A percentile compares a stretch with the other conserved stretches of the same genome.
phyloP scores from a whole-genome alignment of 2,113 vertebrate species.

The Brienomyrus brachyistius region DNA sequence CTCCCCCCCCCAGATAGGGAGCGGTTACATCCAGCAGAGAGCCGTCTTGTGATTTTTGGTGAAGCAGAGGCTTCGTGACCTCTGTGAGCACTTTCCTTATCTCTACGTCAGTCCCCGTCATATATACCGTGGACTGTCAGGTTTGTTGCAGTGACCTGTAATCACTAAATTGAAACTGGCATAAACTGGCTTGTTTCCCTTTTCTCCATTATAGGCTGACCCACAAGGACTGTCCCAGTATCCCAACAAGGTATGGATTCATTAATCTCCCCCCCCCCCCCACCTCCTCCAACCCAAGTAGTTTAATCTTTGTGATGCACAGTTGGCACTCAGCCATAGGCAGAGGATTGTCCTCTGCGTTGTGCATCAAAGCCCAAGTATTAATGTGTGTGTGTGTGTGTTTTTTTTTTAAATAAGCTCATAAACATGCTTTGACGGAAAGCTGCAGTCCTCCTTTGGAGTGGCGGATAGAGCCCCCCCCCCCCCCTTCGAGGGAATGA shows the following conservation, averaged over 20 bases:
- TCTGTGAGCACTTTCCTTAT: not conserved
- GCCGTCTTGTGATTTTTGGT: too few relatives aligned
- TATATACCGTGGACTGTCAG: not conserved
- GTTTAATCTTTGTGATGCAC: not conserved
- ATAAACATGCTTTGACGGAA: not conserved
- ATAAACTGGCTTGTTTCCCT: conserved; percentile 8
- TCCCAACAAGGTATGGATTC: conserved; percentile 53
- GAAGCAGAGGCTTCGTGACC: not conserved
- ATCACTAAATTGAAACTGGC: not conserved
- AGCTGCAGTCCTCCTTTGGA: not conserved
- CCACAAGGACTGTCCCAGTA: conserved; percentile 53
- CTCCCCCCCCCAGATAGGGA: not conserved
- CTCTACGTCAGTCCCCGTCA: not conserved
- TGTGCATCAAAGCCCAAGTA: not conserved
- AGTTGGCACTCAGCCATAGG: not conserved
- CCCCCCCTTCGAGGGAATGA: not conserved
- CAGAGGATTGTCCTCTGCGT: not conserved
- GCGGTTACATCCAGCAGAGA: not conserved
- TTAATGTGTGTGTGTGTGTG: not conserved
- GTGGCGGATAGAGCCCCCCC: not conserved
- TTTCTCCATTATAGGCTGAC: conserved; percentile 49
- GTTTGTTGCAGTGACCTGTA: not conserved
- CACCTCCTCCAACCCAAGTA: not conserved
- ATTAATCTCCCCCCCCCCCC: not conserved
- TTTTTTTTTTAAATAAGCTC: not conserved